These are phyloP conservation scores for Pangasianodon hypophthalmus DNA, from an alignment of 2,113 vertebrate species.

Conservation along the genomic window DNA sequence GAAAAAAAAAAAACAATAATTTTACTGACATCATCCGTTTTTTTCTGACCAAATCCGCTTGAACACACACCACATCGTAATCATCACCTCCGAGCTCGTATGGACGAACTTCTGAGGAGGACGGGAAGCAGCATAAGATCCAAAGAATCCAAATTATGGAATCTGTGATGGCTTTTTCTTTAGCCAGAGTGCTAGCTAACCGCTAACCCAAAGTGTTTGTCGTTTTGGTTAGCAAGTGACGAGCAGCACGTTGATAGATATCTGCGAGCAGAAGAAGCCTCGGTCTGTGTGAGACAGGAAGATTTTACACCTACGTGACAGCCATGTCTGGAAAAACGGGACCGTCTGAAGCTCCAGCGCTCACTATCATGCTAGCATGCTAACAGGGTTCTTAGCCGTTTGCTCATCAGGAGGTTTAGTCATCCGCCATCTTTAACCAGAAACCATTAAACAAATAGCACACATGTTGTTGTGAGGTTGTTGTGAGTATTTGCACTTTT, in stretches of 20 bases:
- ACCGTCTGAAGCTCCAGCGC: slow-evolving; percentile 37
- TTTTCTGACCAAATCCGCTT: neutral
- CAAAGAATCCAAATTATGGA: neutral
- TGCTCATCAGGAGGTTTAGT: slow-evolving; percentile 12
- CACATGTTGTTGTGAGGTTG: slow-evolving; percentile 15
- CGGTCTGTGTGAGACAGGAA: slow-evolving; percentile 30
- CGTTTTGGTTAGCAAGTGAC: neutral
- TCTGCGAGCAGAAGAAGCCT: slow-evolving; percentile 2
- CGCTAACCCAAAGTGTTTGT: neutral
- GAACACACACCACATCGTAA: neutral
- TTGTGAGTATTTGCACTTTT: no score
- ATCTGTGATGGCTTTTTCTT: neutral
- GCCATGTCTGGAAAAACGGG: slow-evolving; percentile 47
- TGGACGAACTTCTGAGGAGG: neutral
- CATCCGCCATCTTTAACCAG: slow-evolving; percentile 7
- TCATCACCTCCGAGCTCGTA: neutral
- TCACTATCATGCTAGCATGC: slow-evolving; percentile 37
- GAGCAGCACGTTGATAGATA: neutral
- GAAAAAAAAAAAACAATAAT: neutral
- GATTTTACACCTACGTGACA: slow-evolving; percentile 58
- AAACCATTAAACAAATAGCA: slow-evolving; percentile 9
- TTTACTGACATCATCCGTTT: neutral
- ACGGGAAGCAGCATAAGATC: neutral
- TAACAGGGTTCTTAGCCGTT: slow-evolving; percentile 17
- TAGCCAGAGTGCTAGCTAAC: neutral